phyloP scores from a whole-genome alignment of 1,140 invertebrate genomes.

The Lordiphosa stackelbergi region DNA sequence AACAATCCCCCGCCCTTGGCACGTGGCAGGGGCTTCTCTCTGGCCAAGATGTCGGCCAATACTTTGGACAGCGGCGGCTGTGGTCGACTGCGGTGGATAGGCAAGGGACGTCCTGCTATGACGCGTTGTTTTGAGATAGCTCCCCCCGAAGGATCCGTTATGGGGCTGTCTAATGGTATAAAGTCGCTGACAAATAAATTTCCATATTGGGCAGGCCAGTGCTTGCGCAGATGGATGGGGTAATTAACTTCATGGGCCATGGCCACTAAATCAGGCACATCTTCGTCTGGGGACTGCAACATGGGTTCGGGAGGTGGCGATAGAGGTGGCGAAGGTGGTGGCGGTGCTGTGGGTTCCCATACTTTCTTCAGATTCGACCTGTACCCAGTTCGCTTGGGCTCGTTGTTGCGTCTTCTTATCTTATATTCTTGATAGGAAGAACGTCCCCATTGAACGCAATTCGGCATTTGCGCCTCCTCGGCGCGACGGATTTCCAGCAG shows the following conservation, averaged over 20 bases:
- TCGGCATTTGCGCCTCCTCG: conserved; percentile 18
- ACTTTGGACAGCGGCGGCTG: conserved; percentile 40
- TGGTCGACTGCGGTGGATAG: conserved; percentile 24
- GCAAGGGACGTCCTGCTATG: background rate
- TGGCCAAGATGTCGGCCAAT: conserved; percentile 4
- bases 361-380: background rate
- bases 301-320: conserved; percentile 16
- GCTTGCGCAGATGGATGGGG: conserved; percentile 10
- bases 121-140: conserved; percentile 45
- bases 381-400: conserved; percentile 12
- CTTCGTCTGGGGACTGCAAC: conserved; percentile 21
- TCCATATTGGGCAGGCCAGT: conserved; percentile 6
- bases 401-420: no score
- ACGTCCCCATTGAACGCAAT: conserved; percentile 22
- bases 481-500: conserved; percentile 6
- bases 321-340: conserved; percentile 4
- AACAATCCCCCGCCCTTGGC: conserved; percentile 28
- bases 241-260: conserved; percentile 31
- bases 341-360: conserved; percentile 5
- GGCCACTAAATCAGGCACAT: conserved; percentile 21
- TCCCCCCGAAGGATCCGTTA: conserved; percentile 37
- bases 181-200: conserved; percentile 39
- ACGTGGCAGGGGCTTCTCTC: background rate
- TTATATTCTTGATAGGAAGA: no score
- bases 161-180: conserved; percentile 38